Base-by-base conservation (phyloP, 1,140 invertebrate genomes). In the Whitmania pigra region DNA sequence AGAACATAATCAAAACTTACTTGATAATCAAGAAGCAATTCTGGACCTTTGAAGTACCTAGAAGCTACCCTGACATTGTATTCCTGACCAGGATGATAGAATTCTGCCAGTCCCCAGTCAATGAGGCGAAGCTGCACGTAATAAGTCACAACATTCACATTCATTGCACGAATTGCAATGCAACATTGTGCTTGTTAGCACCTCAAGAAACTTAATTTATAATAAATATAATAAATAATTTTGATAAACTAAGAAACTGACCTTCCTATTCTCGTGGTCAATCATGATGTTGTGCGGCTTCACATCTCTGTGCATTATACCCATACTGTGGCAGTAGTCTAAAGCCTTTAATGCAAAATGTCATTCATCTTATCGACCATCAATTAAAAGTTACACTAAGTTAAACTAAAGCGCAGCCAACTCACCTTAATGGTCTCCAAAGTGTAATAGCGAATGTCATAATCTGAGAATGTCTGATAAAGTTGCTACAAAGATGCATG, bases 271-370 rank as follows among this genome's bases (percentile, higher is more conserved):
- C 86, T 98, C 94, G 86, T 98, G 95, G 85, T 99, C 95, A 72
- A 99, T 99, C 95, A 99, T 99, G 54, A 99, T 94, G 86, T 99
- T 99, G 83, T 99, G 96, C 77, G 96, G 96, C 84, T 99, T 85
- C 27, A 85, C 94, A 87, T 97, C 94, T 82, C 94, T 86, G 86
- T 99, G 96, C 96, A 99, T 99, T 78, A 99, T 99, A 77, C 96
- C 96, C 94, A 97, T 97, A 86, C 94, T 97, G 85, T 99, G 96
- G 86, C 95, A 99, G 83, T 94, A 99, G 85, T 99, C 95, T 83
- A 99, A 86, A 77, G 95, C 96, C 82, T 92, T 84, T 76, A 94
- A 84, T 18, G 9, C 11, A 63, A 11, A 13, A 63, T 63, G 0
- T 5, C 57, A n/a, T 63, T 15, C 57, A n/a, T 15, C 11, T 0